Base-by-base conservation (phyloP, 2,113 vertebrate genomes). In the Herpailurus yagouaroundi region DNA sequence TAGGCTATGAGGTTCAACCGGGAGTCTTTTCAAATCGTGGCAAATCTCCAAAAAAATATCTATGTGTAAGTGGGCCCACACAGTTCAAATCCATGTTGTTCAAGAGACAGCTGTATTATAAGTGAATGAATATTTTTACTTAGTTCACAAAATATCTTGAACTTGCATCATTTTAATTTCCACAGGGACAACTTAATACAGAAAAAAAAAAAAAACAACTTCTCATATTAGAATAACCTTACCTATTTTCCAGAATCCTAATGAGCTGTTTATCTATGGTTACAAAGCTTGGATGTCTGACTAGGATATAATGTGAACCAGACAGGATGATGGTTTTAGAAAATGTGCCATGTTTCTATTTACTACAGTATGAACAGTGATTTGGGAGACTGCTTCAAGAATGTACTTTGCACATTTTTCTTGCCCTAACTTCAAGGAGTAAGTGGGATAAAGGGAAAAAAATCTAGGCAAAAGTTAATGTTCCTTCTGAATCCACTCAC, bases 111-210 rank as follows among this genome's bases (percentile, higher is more conserved):
- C 41, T 18, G 41, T 23, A 66, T 27, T 41, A 68, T 12, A 63
- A 88, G 31, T 76, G 57, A 31, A 21, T 84, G 45, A 91, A 55
- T 4, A 88, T 63, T 79, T 79, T 87, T 81, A 68, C 50, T 89
- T 84, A 74, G 82, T 69, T 93, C 50, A 86, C 18, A 73, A 85
- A 73, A 12, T 73, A 73, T 48, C 52, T 73, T 88, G 45, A 89
- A 79, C 64, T 81, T 95, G 33, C 5, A 71, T 76, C n/a, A 52
- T 85, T 45, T 96, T 73, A 71, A 81, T 95, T 90, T 38, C 19
- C 52, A 94, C 25, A 79, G 52, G 14, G 36, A 15, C 31, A 93
- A 86, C 29, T 83, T 48, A 69, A 63, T 33, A 85, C 0, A 23
- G 25, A 18, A 11, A 60, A 89, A 95, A 93, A 76, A 18, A 11